Evolutionary conservation across 2,888 invertebrate genomes (phyloP).

Genomic region (Agrochola circellaris): DNA sequence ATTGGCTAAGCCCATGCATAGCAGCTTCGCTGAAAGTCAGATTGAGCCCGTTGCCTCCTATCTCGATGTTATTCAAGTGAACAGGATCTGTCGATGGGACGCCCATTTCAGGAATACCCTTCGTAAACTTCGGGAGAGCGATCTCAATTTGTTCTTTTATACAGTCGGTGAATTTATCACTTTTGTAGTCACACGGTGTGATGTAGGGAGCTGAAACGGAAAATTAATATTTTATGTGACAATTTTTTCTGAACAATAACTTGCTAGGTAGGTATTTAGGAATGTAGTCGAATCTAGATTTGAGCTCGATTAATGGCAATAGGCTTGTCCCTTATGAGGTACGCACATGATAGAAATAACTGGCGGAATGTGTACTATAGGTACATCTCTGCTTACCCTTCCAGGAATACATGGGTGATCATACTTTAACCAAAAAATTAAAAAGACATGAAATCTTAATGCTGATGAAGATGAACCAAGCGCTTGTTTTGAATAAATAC

Average conservation of each 20-base stretch:
- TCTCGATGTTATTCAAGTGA: conserved; percentile 79
- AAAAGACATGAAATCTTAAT: neutral
- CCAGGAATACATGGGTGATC: neutral
- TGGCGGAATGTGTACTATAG: neutral
- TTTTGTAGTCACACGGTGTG: conserved; percentile 76
- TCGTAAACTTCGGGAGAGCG: conserved; percentile 79
- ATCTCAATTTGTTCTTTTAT: conserved; percentile 78
- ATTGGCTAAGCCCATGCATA: conserved; percentile 80
- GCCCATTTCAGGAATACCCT: conserved; percentile 82
- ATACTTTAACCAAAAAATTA: neutral
- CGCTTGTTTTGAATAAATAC: neutral
- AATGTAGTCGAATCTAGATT: neutral
- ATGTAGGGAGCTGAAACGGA: conserved; percentile 84
- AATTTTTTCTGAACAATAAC: neutral
- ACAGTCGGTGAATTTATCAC: conserved; percentile 75
- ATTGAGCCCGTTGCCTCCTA: conserved; percentile 83
- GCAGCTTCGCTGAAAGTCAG: conserved; percentile 78
- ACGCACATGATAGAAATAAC: neutral
- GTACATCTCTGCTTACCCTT: neutral
- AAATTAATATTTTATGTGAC: conserved; percentile 1
- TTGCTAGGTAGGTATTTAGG: neutral
- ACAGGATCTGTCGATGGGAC: conserved; percentile 85
- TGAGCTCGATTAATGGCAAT: neutral
- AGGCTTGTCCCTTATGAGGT: neutral
- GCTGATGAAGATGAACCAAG: neutral